Evolutionary conservation across 2,797 vertebrate genomes (phyloP).

Genomic region (Myotis findleyi): DNA sequence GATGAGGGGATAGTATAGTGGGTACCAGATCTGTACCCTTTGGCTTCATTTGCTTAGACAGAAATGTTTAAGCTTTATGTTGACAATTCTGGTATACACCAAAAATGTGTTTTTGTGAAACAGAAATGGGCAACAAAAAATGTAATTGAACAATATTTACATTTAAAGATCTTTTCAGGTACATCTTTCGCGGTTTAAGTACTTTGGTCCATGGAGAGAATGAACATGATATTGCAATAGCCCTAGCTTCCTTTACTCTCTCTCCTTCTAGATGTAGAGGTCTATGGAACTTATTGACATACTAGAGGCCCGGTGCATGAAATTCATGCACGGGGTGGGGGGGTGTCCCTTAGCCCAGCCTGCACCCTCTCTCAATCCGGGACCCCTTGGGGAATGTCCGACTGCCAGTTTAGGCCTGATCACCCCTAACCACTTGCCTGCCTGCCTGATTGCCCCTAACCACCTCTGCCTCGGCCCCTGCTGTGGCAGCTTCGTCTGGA

Average conservation of each 20-base stretch:
- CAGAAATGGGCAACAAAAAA: not conserved
- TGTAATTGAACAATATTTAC: not conserved
- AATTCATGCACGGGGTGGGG: no score
- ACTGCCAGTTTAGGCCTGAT: no score
- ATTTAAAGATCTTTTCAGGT: not conserved
- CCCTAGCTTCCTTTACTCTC: not conserved
- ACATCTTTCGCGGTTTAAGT: not conserved
- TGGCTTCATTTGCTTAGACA: constrained; percentile 31
- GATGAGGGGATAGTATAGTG: not conserved
- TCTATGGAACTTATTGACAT: not conserved
- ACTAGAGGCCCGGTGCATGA: no score
- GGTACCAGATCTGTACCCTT: not conserved
- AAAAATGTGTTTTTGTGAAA: constrained; percentile 27
- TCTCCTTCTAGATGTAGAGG: not conserved
- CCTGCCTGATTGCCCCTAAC: no score
- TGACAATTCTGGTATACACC: not conserved
- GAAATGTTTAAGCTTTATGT: constrained; percentile 31
- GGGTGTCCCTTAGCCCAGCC: no score
- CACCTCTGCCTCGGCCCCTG: no score
- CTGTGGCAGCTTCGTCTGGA: no score
- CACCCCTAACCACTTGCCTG: no score
- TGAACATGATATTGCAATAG: not conserved
- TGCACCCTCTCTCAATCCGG: no score
- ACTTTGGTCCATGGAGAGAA: not conserved
- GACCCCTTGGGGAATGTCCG: no score